phyloP scores from a whole-genome alignment of 2,797 vertebrate species.

The Eulemur coronatus region DNA sequence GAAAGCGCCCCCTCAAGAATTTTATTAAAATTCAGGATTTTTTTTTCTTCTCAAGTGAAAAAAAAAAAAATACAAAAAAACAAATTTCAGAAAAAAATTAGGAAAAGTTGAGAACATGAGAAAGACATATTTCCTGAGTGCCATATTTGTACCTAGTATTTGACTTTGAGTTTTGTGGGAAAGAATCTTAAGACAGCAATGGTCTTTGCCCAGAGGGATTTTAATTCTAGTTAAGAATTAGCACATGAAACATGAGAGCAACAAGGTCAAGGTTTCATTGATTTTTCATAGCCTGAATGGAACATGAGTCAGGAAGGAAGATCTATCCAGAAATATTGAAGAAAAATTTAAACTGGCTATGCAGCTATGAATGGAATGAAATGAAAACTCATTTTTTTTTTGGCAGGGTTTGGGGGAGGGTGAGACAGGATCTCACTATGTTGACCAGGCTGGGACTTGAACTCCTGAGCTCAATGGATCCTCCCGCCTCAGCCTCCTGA shows the following conservation, averaged over 20 bases:
- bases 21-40: background rate
- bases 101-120: background rate
- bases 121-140: background rate
- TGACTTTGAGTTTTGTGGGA: background rate
- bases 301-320: background rate
- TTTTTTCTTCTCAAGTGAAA: background rate
- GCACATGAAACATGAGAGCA: background rate
- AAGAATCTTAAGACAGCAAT: background rate
- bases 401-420: accelerated
- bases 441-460: background rate
- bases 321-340: conserved; percentile 2
- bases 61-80: background rate
- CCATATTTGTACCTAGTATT: background rate
- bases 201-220: background rate
- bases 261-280: conserved; percentile 31
- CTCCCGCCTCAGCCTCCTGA: background rate
- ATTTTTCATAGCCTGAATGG: background rate
- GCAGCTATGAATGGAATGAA: background rate
- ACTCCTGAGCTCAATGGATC: background rate
- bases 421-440: background rate
- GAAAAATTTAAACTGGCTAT: background rate
- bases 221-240: conserved; percentile 46
- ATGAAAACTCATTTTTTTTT: background rate
- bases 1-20: background rate
- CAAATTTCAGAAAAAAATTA: background rate